These are phyloP conservation scores for Tigriopus californicus DNA, from an alignment of 2,888 invertebrate species.

Conservation along the genomic window DNA sequence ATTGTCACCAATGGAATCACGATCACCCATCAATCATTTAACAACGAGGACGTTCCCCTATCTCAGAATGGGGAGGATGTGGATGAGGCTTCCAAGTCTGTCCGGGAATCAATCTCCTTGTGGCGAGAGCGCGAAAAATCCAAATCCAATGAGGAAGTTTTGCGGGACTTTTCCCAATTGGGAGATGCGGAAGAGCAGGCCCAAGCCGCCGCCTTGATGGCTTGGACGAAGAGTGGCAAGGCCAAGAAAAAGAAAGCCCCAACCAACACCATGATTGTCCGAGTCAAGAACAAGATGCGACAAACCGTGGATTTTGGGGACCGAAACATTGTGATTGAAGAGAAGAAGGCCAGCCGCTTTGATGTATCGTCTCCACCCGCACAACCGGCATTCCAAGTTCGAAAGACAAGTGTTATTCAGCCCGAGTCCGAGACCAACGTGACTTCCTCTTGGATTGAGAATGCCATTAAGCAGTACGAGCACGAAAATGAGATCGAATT, in stretches of 20 bases:
- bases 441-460: not conserved
- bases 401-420: not conserved
- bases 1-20: no score
- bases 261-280: not conserved
- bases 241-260: not conserved
- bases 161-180: no score
- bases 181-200: no score
- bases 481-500: not conserved
- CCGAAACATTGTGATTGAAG: not conserved
- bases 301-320: not conserved
- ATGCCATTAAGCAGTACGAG: conserved; percentile 5
- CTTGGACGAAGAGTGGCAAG: not conserved
- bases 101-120: no score
- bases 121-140: no score
- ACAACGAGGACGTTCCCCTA: no score
- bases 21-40: no score
- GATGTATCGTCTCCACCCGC: not conserved
- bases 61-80: no score
- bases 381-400: not conserved
- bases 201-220: not conserved
- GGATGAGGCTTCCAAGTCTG: no score
- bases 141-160: no score
- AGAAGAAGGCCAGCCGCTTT: not conserved
- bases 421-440: conserved; percentile 4
- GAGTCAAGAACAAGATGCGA: not conserved